Evolutionary conservation across 1,140 invertebrate genomes (phyloP), one percentile per base, ranked within the genome.

Genomic region (Asbolus verrucosus): DNA sequence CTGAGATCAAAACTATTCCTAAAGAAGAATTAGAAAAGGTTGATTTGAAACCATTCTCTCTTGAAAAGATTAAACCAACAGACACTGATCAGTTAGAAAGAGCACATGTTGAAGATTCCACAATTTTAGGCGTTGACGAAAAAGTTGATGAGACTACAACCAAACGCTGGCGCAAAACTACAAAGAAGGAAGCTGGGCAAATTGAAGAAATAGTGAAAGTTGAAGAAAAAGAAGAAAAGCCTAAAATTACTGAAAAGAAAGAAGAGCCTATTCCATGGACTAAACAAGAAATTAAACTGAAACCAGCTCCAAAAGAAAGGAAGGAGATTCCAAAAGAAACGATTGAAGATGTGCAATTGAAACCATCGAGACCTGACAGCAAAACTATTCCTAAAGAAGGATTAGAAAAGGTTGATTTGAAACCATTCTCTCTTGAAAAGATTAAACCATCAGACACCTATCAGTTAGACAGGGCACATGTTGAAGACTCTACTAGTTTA

Each of bases 261-360:
- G 70, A 75, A 46, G 70, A 76, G 73, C 77, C 18, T 0, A 77
- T 80, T 65, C 79, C 80, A 15, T 81, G 80, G 80, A 81, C 75
- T 13, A 76, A 82, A 67, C 77, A 83, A 73, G 76, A 75, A 71
- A 75, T 82, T 21, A 76, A 71, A 19, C 38, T 84, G 2, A 83
- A 81, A 70, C 79, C 76, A 18, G n/a, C 38, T 60, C 18, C 33
- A 9, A 13, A 75, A 21, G 63, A 80, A 30, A 74, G 59, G 19
- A 82, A 81, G 66, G 73, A 77, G 68, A 66, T 78, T 24, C 75
- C 76, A 0, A 82, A 81, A 72, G 81, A 84, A 62, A 76, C 66
- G 0, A 0, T 81, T 5, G 81, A 83, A 73, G 74, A 77, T 8
- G 74, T 87, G 33, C 83, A 84, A 72, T 74, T 88, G 8, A 87